phyloP scores from a whole-genome alignment of 2,797 vertebrate genomes.

The Onychomys torridus region DNA sequence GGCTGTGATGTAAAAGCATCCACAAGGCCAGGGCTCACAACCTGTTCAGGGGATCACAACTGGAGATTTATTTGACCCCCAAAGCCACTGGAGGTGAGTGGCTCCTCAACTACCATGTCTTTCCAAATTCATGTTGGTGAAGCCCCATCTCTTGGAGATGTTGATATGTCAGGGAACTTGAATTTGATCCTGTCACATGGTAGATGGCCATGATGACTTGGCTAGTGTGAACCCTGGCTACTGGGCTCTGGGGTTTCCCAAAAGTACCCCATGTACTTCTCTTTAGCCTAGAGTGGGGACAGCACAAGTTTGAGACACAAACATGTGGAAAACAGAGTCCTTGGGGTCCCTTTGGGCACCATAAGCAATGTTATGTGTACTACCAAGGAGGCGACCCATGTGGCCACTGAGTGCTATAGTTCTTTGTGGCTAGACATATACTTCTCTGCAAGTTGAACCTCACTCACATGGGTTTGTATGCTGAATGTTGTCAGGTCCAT shows the following conservation, averaged over 20 bases:
- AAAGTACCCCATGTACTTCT: neutral
- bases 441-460: neutral
- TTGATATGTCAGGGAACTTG: conserved; percentile 97
- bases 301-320: neutral
- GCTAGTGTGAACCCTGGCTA: conserved; percentile 54
- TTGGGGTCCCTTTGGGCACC: conserved; percentile 91
- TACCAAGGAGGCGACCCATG: conserved; percentile 90
- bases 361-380: conserved; percentile 90
- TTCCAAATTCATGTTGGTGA: conserved; percentile 93
- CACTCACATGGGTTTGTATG: neutral
- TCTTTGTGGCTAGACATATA: neutral
- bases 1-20: neutral
- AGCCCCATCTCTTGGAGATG: conserved; percentile 96
- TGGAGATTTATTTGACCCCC: conserved; percentile 94
- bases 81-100: conserved; percentile 93
- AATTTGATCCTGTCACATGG: conserved; percentile 94
- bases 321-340: conserved; percentile 82
- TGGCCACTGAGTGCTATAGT: conserved; percentile 89
- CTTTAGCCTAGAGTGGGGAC: conserved; percentile 86
- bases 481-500: neutral
- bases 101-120: conserved; percentile 84
- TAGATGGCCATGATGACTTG: conserved; percentile 96
- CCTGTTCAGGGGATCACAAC: conserved; percentile 83
- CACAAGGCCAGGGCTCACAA: conserved; percentile 90
- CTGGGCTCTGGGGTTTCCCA: neutral